Evolutionary conservation across 2,888 invertebrate species (phyloP), one percentile per base, ranked within the genome.

Genomic region (Diadegma fenestrale): DNA sequence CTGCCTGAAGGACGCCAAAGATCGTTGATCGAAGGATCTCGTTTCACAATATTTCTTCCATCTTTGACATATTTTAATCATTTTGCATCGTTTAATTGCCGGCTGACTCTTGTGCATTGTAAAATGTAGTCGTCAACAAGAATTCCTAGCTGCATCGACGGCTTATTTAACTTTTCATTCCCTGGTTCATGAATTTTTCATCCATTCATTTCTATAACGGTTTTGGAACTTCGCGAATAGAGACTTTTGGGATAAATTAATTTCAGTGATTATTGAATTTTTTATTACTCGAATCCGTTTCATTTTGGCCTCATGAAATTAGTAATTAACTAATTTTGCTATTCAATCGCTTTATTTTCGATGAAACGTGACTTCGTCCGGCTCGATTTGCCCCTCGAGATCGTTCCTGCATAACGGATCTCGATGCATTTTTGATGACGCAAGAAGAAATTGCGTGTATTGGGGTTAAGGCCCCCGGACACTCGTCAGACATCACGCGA

Each of bases 21-120:
- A 82, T 82, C 76, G 82, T 82, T 77, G 69, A 82, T 82, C 77
- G 76, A 77, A 82, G 51, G 68, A 61, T 81, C 76, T 71, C 30
- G n/a, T 54, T 61, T 33, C 48, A 33, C 48, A 68, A 33, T 61
- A 61, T 45, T 61, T 69, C 48, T 63, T 33, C 0, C 48, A 69
- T 76, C 26, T 71, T 71, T 73, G 61, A 43, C 43, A 10, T 17
- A 19, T 48, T 37, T 76, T 26, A n/a, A n/a, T n/a, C n/a, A n/a
- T n/a, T n/a, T n/a, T 43, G 63, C 37, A 19, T 33, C 33, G 2
- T 66, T 30, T 77, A 77, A 76, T 82, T 71, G 64, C 71, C 76
- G 30, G 63, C 63, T 71, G 48, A 51, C n/a, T 69, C 19, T 69
- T 19, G 43, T 51, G 37, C 37, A 8, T 22, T 54, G 19, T 8